Conservation (phyloP, 2,888 invertebrate species). For the Chalcis sispes region DNA sequence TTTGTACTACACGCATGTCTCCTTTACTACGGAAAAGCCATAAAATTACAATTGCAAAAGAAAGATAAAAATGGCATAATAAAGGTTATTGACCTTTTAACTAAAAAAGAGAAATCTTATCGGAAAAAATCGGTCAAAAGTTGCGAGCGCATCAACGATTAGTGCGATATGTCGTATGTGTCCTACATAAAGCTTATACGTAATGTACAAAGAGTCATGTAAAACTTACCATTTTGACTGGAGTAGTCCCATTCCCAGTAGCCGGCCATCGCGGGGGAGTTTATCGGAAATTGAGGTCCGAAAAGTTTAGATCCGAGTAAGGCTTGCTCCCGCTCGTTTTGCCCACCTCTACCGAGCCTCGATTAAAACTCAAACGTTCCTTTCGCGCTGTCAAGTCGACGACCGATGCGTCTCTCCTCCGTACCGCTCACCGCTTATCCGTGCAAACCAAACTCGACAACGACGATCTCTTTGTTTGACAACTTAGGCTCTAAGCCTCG, state of each 20-base stretch:
- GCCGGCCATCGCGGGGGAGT: slow-evolving; percentile 67
- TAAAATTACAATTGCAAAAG: too few species aligned
- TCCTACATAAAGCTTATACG: too few species aligned
- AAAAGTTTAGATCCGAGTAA: slow-evolving; percentile 73
- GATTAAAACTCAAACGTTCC: neutral
- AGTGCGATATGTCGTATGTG: too few species aligned
- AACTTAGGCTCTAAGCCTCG: neutral
- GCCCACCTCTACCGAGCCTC: slow-evolving; percentile 58
- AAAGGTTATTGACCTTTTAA: too few species aligned
- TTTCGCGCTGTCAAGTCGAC: neutral
- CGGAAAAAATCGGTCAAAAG: too few species aligned
- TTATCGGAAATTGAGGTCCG: slow-evolving; percentile 71
- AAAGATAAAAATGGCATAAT: too few species aligned
- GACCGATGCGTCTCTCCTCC: too few species aligned
- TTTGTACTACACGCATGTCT: too few species aligned
- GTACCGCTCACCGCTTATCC: too few species aligned
- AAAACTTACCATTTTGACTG: slow-evolving; percentile 79
- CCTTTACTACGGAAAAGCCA: too few species aligned
- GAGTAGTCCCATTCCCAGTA: slow-evolving; percentile 81
- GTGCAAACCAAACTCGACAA: neutral
- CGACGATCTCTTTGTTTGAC: neutral
- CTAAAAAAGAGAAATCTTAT: too few species aligned
- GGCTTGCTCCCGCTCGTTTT: slow-evolving; percentile 72
- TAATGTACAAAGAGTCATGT: neutral
- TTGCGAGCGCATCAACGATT: too few species aligned